Evolutionary conservation across 1,140 invertebrate genomes (phyloP).

Genomic region (Venturia canescens): DNA sequence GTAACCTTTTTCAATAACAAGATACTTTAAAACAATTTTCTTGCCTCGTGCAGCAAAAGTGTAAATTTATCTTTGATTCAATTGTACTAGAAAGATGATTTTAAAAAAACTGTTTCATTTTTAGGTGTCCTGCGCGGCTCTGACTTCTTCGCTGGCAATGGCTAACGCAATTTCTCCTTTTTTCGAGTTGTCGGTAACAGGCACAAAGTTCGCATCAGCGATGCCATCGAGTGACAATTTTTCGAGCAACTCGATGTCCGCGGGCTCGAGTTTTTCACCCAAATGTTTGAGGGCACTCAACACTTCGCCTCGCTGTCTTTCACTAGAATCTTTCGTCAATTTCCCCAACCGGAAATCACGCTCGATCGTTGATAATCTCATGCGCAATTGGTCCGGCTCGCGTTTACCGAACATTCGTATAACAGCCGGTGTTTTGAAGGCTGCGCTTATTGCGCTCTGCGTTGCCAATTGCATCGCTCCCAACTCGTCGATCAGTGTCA

Average conservation of each 20-base stretch:
- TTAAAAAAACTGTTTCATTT: background rate
- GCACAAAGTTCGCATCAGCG: slow-evolving; percentile 77
- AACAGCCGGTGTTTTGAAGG: slow-evolving; percentile 88
- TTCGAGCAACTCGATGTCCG: slow-evolving; percentile 81
- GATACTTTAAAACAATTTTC: too few species aligned
- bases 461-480: slow-evolving; percentile 84
- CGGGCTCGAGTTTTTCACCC: slow-evolving; percentile 80
- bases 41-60: background rate
- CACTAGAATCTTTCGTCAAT: slow-evolving; percentile 68
- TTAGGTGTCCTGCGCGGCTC: slow-evolving; percentile 55
- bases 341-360: slow-evolving; percentile 78
- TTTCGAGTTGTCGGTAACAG: slow-evolving; percentile 76
- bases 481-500: slow-evolving; percentile 84
- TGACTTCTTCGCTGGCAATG: slow-evolving; percentile 64
- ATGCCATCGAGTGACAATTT: slow-evolving; percentile 73
- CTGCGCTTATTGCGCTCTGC: slow-evolving; percentile 86
- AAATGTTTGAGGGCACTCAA: slow-evolving; percentile 83
- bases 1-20: too few species aligned
- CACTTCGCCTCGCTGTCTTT: slow-evolving; percentile 79
- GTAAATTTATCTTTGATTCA: background rate
- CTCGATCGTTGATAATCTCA: slow-evolving; percentile 80
- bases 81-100: slow-evolving; percentile 21
- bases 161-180: slow-evolving; percentile 64
- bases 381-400: slow-evolving; percentile 83
- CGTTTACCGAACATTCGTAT: slow-evolving; percentile 87